Percentiles rank a stretch among this genome's conserved stretches.
phyloP scores from a whole-genome alignment of 1,140 invertebrate genomes.

The Drosophila tropicalis region DNA sequence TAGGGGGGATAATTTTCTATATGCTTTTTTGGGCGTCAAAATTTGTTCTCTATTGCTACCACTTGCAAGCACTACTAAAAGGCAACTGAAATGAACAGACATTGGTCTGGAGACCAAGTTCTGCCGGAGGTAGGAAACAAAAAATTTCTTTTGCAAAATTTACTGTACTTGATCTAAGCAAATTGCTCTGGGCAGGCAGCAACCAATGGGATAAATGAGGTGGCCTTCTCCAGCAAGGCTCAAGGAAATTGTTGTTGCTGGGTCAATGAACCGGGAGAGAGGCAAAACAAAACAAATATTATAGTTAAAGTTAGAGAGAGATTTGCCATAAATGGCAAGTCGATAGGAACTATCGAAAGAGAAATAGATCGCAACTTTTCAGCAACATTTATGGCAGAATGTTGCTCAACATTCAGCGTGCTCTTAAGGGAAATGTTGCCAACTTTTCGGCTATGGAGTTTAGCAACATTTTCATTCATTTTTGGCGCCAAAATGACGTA shows the following conservation, averaged over 20 bases:
- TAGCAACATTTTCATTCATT: slow-evolving; percentile 48
- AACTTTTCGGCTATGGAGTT: not conserved
- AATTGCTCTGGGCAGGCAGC: not conserved
- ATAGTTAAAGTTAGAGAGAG: not conserved
- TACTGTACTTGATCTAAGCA: slow-evolving; percentile 16
- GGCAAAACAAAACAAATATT: slow-evolving; percentile 46
- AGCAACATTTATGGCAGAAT: not conserved
- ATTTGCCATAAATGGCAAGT: not conserved
- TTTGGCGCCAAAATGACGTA: slow-evolving; percentile 46
- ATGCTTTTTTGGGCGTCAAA: slow-evolving; percentile 32
- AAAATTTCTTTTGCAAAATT: not conserved
- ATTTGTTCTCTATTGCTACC: slow-evolving; percentile 51
- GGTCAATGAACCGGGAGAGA: slow-evolving; percentile 70
- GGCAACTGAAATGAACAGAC: slow-evolving; percentile 55
- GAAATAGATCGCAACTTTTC: not conserved
- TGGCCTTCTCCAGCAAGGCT: slow-evolving; percentile 31
- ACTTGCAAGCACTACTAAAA: slow-evolving; percentile 53
- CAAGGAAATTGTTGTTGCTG: slow-evolving; percentile 50
- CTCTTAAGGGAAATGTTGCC: too few relatives aligned
- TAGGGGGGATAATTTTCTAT: slow-evolving; percentile 8
- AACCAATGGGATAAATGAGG: slow-evolving; percentile 47
- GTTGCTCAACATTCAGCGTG: not conserved
- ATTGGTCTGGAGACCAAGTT: not conserved
- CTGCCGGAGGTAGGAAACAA: not conserved
- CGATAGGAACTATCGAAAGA: not conserved